These are phyloP conservation scores for Ifrita kowaldi DNA, from an alignment of 2,113 vertebrate species.

Conservation along the genomic window DNA sequence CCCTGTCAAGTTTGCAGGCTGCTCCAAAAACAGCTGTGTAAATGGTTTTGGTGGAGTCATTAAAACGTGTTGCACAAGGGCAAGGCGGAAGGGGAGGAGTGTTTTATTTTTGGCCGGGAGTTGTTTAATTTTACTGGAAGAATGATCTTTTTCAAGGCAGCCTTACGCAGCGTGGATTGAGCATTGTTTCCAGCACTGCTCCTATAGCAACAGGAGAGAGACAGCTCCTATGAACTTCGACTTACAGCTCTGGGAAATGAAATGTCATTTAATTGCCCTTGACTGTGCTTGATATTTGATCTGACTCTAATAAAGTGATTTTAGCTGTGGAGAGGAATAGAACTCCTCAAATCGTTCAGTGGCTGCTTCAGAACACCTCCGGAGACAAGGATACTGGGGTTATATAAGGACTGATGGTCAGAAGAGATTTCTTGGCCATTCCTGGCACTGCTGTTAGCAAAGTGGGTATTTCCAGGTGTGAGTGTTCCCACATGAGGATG, in stretches of 20 bases:
- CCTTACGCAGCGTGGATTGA: not conserved
- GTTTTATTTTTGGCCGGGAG: not conserved
- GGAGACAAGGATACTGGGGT: accelerated
- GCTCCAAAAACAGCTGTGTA: not conserved
- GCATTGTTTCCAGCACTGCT: not conserved
- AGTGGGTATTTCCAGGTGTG: not conserved
- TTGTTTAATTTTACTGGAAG: not conserved
- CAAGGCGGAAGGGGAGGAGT: not conserved
- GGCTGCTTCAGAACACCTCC: not conserved
- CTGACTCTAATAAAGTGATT: not conserved
- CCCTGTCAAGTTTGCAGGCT: not conserved
- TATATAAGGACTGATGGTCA: not conserved
- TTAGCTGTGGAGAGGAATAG: not conserved
- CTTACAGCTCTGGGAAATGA: not conserved
- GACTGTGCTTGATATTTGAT: constrained; percentile 33
- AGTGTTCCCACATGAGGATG: not conserved
- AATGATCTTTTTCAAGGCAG: not conserved
- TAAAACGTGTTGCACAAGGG: not conserved
- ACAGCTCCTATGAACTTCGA: not conserved
- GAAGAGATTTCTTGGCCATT: not conserved
- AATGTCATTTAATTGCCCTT: constrained; percentile 32
- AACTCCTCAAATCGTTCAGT: not conserved
- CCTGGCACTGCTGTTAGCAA: accelerated
- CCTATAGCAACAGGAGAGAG: not conserved
- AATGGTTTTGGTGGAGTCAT: not conserved